Conservation (phyloP, 37 sponge, comb jelly and placozoan species). For the Cliona cf. orientalis region DNA sequence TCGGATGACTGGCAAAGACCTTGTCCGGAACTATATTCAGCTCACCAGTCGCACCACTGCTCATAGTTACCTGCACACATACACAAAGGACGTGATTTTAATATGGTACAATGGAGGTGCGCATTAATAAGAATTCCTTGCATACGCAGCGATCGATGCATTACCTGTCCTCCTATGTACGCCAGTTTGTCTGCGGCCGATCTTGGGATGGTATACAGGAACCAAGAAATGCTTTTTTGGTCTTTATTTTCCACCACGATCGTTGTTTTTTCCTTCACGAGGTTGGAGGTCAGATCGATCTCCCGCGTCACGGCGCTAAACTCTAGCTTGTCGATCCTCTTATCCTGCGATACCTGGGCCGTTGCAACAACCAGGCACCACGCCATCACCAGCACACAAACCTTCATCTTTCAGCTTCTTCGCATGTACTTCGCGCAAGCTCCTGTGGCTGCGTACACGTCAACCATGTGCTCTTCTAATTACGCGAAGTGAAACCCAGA, state of each 20-base stretch:
- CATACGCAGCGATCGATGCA: neutral
- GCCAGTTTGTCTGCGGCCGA: conserved; percentile 22
- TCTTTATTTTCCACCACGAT: conserved; percentile 51
- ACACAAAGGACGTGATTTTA: neutral
- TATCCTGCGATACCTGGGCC: neutral
- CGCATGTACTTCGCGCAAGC: neutral
- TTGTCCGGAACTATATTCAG: neutral
- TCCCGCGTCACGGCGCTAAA: conserved; percentile 15
- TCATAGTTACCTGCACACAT: neutral
- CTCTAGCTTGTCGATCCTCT: neutral
- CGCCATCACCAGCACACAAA: neutral
- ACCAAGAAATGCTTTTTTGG: neutral
- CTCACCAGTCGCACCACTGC: neutral
- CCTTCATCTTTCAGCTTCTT: neutral
- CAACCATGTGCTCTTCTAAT: conserved; percentile 4
- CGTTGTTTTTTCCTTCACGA: conserved; percentile 30
- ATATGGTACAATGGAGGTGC: neutral
- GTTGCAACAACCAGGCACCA: neutral
- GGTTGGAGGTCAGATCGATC: conserved; percentile 54
- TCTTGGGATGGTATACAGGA: conserved; percentile 41
- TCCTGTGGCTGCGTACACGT: neutral
- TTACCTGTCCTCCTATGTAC: conserved; percentile 60
- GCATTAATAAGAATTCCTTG: no score
- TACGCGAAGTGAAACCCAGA: neutral
- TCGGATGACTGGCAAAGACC: neutral